These are phyloP conservation scores for Lithodes maja DNA, from an alignment of 2,888 invertebrate species.

Conservation along the genomic window DNA sequence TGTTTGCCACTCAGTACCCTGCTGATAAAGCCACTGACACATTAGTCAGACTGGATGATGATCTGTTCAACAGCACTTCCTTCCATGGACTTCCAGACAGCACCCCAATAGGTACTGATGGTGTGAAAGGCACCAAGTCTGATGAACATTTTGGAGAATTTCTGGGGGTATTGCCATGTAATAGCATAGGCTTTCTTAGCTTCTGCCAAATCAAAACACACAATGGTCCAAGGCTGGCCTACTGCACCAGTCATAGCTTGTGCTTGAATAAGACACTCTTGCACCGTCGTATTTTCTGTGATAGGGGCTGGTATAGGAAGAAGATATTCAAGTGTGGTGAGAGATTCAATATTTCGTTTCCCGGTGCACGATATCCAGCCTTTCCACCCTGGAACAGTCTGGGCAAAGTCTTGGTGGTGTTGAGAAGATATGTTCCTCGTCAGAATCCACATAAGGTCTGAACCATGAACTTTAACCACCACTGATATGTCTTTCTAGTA, in stretches of 20 bases:
- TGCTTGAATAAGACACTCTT: slow-evolving; percentile 11
- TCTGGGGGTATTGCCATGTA: slow-evolving; percentile 9
- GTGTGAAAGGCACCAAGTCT: slow-evolving; percentile 30
- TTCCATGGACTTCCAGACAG: slow-evolving; percentile 33
- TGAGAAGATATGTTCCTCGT: slow-evolving; percentile 1
- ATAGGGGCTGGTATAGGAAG: neutral
- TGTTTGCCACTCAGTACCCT: slow-evolving; percentile 25
- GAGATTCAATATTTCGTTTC: slow-evolving; percentile 1
- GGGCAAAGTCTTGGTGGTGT: neutral
- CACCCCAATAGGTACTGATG: slow-evolving; percentile 24
- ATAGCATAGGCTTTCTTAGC: slow-evolving; percentile 18
- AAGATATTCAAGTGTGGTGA: neutral
- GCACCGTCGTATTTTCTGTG: neutral
- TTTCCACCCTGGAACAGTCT: slow-evolving; percentile 9
- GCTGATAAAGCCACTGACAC: slow-evolving; percentile 24
- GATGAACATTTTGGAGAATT: slow-evolving; percentile 25
- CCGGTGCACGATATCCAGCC: neutral
- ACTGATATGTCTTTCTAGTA: neutral
- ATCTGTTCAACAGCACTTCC: slow-evolving; percentile 40
- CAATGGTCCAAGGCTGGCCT: slow-evolving; percentile 15
- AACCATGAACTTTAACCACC: slow-evolving; percentile 3
- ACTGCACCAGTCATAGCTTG: slow-evolving; percentile 3
- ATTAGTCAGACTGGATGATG: slow-evolving; percentile 12
- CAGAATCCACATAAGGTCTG: slow-evolving; percentile 29
- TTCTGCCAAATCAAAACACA: slow-evolving; percentile 26